Evolutionary conservation across 1,140 invertebrate genomes (phyloP).

Genomic region (Sarcophaga peregrina): DNA sequence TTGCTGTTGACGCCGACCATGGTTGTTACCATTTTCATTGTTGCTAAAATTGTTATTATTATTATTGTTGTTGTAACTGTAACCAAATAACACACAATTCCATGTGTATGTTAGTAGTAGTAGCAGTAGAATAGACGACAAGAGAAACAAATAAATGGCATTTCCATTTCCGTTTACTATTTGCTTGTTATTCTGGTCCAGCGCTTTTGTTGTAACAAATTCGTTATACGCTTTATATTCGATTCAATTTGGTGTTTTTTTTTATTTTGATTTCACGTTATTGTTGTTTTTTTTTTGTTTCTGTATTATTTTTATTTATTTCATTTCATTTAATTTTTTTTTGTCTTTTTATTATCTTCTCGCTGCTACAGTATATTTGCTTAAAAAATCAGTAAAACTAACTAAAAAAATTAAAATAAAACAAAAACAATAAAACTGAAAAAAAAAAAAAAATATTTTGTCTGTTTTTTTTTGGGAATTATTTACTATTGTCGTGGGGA

Average conservation of each 20-base stretch:
- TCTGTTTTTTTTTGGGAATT: background rate
- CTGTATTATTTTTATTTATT: constrained; percentile 1
- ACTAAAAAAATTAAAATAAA: too few relatives aligned
- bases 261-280: background rate
- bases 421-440: background rate
- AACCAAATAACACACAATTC: background rate
- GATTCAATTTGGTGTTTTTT: background rate
- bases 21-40: too few relatives aligned
- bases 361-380: constrained; percentile 16
- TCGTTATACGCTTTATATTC: background rate
- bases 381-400: constrained; percentile 22
- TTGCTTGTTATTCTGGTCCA: constrained; percentile 44
- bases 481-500: background rate
- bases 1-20: too few relatives aligned
- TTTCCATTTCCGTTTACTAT: constrained; percentile 39
- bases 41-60: background rate
- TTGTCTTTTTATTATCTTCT: background rate
- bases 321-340: background rate
- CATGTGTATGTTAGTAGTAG: too few relatives aligned
- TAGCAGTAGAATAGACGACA: background rate
- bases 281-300: background rate
- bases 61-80: background rate
- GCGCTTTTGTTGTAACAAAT: constrained; percentile 39
- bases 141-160: constrained; percentile 33
- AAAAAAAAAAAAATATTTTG: constrained; percentile 13